Conservation (phyloP, 2,888 invertebrate species). For the Thera britannica region DNA sequence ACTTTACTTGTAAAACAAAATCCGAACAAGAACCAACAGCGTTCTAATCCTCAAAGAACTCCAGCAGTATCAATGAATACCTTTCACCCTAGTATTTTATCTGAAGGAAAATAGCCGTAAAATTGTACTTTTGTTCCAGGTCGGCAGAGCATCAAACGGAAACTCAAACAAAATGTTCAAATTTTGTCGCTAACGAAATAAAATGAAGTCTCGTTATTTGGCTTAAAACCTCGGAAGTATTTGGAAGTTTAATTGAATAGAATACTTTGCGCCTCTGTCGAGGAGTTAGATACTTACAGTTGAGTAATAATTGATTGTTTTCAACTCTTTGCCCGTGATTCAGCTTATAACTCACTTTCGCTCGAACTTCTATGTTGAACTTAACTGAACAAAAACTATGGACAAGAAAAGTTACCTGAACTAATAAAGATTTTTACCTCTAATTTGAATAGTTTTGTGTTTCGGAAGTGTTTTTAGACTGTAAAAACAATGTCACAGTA, state of each 20-base stretch:
- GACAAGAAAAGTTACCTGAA: neutral
- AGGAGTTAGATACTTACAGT: constrained; percentile 1
- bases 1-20: neutral
- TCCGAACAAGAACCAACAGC: neutral
- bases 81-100: constrained; percentile 1
- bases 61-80: neutral
- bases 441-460: no score
- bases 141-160: constrained; percentile 26
- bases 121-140: constrained; percentile 43
- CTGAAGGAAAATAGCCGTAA: constrained; percentile 31
- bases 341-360: no score
- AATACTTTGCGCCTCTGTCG: constrained; percentile 19
- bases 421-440: no score
- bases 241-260: constrained; percentile 34
- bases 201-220: constrained; percentile 13
- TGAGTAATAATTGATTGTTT: constrained; percentile 15
- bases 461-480: no score
- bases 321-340: neutral
- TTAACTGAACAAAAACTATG: neutral
- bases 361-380: no score
- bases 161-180: constrained; percentile 29
- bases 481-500: no score
- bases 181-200: constrained; percentile 35
- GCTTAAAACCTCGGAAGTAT: constrained; percentile 26
- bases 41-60: neutral